A percentile compares a stretch with the other conserved stretches of the same genome.
Conservation (phyloP, 2,797 vertebrate species). For the Chlorospingus flavigularis region DNA sequence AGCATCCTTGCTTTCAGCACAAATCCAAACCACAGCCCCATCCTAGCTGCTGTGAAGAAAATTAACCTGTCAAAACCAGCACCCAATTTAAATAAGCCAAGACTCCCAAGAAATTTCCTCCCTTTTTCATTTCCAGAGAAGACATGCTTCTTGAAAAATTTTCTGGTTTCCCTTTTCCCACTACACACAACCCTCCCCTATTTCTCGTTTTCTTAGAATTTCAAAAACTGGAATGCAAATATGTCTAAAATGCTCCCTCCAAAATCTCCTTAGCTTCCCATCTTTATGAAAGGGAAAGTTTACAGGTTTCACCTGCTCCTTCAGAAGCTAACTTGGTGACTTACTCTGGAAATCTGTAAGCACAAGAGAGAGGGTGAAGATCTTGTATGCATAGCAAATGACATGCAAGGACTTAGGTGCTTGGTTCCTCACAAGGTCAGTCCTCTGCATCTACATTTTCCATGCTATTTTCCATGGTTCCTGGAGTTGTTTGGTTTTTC, state of each 20-base stretch:
- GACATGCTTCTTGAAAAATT: neutral
- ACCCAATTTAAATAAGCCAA: neutral
- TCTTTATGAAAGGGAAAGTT: neutral
- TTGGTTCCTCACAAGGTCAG: neutral
- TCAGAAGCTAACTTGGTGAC: neutral
- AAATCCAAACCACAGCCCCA: neutral
- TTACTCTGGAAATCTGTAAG: neutral
- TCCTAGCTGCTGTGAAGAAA: neutral
- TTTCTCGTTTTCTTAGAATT: neutral
- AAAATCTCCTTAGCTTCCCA: neutral
- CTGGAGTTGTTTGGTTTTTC: neutral
- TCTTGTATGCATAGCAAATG: neutral
- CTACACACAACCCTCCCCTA: fast-evolving
- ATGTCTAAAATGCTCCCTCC: neutral
- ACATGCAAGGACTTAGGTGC: neutral
- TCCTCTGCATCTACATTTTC: neutral
- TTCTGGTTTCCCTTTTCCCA: neutral
- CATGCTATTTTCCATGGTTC: neutral
- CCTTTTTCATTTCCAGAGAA: neutral
- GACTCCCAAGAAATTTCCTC: neutral
- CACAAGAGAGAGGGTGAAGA: neutral
- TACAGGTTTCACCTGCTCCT: neutral
- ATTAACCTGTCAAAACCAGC: neutral
- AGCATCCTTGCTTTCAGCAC: neutral
- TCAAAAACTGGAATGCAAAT: neutral